phyloP scores from a whole-genome alignment of 35 echinoderm and acorn worm genomes.

The Holothuria glaberrima region DNA sequence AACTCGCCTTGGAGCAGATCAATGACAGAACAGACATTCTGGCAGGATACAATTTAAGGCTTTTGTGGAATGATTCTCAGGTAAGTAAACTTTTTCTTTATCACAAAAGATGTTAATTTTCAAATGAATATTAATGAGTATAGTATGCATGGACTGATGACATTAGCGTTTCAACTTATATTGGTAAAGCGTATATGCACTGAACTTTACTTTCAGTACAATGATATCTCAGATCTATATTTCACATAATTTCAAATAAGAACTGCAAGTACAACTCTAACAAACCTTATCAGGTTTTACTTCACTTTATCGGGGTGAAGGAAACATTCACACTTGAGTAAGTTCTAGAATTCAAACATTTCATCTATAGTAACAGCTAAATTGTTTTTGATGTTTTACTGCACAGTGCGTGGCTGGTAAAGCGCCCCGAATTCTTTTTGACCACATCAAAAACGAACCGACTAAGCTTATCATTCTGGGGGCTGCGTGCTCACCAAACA shows the following conservation, averaged over 20 bases:
- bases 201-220: background rate
- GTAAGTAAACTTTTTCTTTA: constrained; percentile 39
- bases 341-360: too few species aligned
- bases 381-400: background rate
- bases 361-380: too few species aligned
- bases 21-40: constrained; percentile 75
- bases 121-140: background rate
- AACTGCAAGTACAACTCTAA: background rate
- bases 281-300: background rate
- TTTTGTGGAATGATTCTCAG: constrained; percentile 65
- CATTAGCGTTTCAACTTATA: too few species aligned
- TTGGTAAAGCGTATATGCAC: background rate
- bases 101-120: background rate
- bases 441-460: background rate
- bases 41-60: constrained; percentile 63
- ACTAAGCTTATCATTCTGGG: constrained; percentile 3
- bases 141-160: too few species aligned
- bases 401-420: background rate
- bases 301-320: background rate
- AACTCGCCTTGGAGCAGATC: constrained; percentile 79
- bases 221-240: background rate
- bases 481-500: background rate
- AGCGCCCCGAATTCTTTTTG: background rate
- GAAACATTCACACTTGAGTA: background rate
- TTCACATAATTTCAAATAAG: background rate